Conservation (phyloP, 92 coral and sea anemone species). For the Virgularia gustaviana region DNA sequence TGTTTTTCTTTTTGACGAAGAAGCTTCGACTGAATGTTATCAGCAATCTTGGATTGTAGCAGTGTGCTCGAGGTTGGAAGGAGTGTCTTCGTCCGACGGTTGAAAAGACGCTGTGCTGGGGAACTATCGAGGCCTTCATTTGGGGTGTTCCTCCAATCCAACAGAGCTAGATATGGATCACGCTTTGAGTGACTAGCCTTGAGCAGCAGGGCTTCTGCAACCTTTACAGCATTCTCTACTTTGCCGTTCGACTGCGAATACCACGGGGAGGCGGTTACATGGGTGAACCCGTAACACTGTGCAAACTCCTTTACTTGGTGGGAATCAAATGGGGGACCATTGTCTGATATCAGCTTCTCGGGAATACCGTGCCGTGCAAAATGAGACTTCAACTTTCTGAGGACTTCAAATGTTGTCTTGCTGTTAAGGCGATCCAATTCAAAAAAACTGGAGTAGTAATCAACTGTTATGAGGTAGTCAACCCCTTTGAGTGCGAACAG, state of each 20-base stretch:
- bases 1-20: constrained; percentile 8
- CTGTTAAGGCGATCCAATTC: constrained; percentile 45
- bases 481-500: constrained; percentile 46
- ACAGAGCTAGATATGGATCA: constrained; percentile 56
- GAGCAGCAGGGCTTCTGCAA: constrained; percentile 42
- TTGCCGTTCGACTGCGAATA: constrained; percentile 62
- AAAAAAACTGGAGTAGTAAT: constrained; percentile 59
- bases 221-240: constrained; percentile 55
- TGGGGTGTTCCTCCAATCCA: constrained; percentile 61
- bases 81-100: constrained; percentile 48
- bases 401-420: constrained; percentile 56
- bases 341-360: constrained; percentile 56
- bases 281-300: constrained; percentile 50
- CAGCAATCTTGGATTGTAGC: constrained; percentile 43
- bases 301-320: constrained; percentile 44
- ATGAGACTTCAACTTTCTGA: constrained; percentile 45
- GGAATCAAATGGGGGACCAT: constrained; percentile 54
- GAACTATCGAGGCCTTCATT: constrained; percentile 40
- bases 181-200: constrained; percentile 36
- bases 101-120: constrained; percentile 58
- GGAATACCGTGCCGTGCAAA: constrained; percentile 55
- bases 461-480: constrained; percentile 53
- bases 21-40: constrained; percentile 18
- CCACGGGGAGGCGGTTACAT: constrained; percentile 55
- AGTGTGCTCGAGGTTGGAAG: constrained; percentile 57